Evolutionary conservation across 2,797 vertebrate species (phyloP).

Genomic region (Halcyon leucocephala): DNA sequence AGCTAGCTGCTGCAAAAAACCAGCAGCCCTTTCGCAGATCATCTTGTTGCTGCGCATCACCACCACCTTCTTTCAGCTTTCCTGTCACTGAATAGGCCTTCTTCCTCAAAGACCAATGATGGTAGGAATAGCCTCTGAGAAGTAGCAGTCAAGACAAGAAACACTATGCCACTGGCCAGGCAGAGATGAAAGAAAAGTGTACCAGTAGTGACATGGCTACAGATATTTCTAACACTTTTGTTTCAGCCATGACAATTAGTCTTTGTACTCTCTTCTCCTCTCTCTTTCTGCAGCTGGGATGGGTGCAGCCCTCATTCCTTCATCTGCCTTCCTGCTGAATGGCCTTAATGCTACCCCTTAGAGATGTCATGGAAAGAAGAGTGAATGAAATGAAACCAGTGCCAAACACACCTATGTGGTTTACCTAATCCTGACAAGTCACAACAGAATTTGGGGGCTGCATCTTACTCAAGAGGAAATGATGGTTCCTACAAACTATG

Average conservation of each 20-base stretch:
- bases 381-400: not conserved
- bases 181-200: not conserved
- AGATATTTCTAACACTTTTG: not conserved
- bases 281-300: not conserved
- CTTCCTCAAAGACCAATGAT: not conserved
- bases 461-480: constrained; percentile 53
- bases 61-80: not conserved
- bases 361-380: not conserved
- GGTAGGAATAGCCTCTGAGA: not conserved
- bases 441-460: not conserved
- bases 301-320: not conserved
- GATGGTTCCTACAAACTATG: not conserved
- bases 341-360: not conserved
- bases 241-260: not conserved
- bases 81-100: not conserved
- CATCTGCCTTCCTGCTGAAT: not conserved
- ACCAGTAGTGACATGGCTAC: not conserved
- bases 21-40: not conserved
- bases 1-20: not conserved
- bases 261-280: not conserved
- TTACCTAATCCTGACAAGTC: constrained; percentile 29
- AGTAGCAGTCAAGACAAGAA: not conserved
- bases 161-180: not conserved
- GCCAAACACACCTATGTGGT: not conserved
- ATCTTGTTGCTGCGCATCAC: not conserved